Evolutionary conservation across 1,140 invertebrate species (phyloP), one percentile per base, ranked within the genome.

Genomic region (Leptopilina clavipes): DNA sequence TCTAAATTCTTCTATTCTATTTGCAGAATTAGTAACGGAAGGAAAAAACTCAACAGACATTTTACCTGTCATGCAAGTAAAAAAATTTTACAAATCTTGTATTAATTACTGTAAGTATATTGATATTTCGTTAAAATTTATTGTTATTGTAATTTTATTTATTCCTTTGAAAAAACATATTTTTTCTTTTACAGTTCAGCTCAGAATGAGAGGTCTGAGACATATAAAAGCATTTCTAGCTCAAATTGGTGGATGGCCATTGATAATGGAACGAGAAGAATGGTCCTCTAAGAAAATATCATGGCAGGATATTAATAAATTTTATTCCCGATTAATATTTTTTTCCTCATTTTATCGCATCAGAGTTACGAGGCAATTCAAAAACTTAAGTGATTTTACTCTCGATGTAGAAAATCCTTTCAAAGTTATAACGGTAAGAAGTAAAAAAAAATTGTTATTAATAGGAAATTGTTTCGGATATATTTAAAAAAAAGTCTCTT

Each of bases 231-330:
- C 54, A 59, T 22, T 25, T 22, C 12, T 59, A 18, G 8, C 19
- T 11, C 18, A 25, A 59, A 59, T 9, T 22, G 54, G 54, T 22
- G 54, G 54, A 25, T 59, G 54, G 54, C 54, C 54, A 10, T 10
- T 59, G 19, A 59, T 59, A 59, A 59, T 59, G 54, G 54, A 59
- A 22, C 18, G 7, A 25, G 54, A 59, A 18, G 54, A 59, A 59
- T 59, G 54, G 48, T 8, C 14, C 6, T 8, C n/a, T 17, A 17
- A 52, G 0, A 52, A 52, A 52, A n/a, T 52, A 8, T 3, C 14
- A n/a, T 52, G 48, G 48, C 1, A 52, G 18, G 17, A 59, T 22
- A 19, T 25, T 9, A 59, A 59, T 22, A 18, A 59, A 59, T 59
- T 59, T 59, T 59, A 19, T 25, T 22, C 18, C 10, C 54, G 54